Base-by-base conservation (phyloP, 2,113 vertebrate genomes). In the Clarias batrachus region DNA sequence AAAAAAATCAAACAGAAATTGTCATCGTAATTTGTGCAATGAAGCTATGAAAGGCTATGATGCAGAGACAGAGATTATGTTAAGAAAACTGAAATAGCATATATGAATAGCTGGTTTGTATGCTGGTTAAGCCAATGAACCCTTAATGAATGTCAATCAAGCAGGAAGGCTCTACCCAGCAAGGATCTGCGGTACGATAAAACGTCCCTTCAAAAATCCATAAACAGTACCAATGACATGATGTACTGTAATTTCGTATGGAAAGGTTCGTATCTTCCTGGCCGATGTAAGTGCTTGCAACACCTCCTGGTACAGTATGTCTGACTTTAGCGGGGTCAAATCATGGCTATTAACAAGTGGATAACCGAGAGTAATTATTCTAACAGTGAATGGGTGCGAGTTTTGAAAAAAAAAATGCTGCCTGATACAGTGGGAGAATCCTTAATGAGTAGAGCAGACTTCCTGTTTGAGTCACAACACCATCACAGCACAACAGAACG, bases 21-120 rank as follows among this genome's bases (percentile, higher is more conserved):
- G 93, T 95, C 93, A 89, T 95, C 92, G 93, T 94, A 88, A 88
- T 90, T 90, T 87, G 92, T 93, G 93, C 93, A 92, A 92, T 91
- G 87, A 94, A 94, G 93, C 93, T 73, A 25, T 89, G 90, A 93
- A 92, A 91, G 92, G 92, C 88, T 89, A 91, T 33, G 91, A 92
- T 89, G 92, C 92, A 66, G 88, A 90, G 91, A 78, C 8, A 90
- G 89, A 85, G 82, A 85, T 88, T 85, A 88, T 85, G 83, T 23
- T 30, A 41, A 89, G 87, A 92, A 84, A 92, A 90, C 57, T 90
- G 88, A 93, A 85, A 63, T 68, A 79, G 87, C 88, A 65, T 83
- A 87, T 79, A 85, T 90, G 77, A 86, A 79, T 63, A 77, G 86
- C 84, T 84, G 89, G 86, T 86, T 84, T 85, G 86, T 90, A 86